These are phyloP conservation scores for Polia nebulosa DNA, from an alignment of 2,888 invertebrate species.

Conservation along the genomic window DNA sequence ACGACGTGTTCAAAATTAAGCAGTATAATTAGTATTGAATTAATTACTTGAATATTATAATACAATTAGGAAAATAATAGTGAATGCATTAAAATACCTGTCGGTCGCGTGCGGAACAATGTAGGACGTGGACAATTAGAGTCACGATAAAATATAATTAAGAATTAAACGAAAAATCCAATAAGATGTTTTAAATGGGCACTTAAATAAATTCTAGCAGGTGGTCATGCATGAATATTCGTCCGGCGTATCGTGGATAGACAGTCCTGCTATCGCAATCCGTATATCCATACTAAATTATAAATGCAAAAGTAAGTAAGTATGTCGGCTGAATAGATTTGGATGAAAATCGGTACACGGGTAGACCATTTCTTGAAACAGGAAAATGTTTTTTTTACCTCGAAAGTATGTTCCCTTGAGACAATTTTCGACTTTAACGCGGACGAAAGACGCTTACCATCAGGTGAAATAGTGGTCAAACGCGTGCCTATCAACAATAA, in stretches of 20 bases:
- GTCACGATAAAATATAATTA: conserved; percentile 50
- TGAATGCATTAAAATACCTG: conserved; percentile 63
- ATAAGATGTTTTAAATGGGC: conserved; percentile 13
- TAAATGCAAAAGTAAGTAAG: too few species aligned
- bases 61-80: conserved; percentile 54
- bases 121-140: conserved; percentile 68
- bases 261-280: too few species aligned
- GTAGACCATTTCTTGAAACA: too few species aligned
- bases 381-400: too few species aligned
- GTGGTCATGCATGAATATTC: background rate
- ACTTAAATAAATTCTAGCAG: conserved; percentile 2
- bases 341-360: too few species aligned
- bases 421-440: too few species aligned
- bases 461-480: too few species aligned
- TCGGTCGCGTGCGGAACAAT: conserved; percentile 67
- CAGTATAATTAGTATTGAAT: conserved; percentile 28
- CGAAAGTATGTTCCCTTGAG: too few species aligned
- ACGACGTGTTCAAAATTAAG: conserved; percentile 37
- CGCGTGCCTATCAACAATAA: too few species aligned
- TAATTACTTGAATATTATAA: conserved; percentile 51
- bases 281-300: too few species aligned
- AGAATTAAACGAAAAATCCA: conserved; percentile 26
- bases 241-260: background rate
- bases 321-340: too few species aligned
- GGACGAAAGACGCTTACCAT: too few species aligned